phyloP scores from a whole-genome alignment of 1,140 invertebrate genomes.

The Neotoxoptera formosana region DNA sequence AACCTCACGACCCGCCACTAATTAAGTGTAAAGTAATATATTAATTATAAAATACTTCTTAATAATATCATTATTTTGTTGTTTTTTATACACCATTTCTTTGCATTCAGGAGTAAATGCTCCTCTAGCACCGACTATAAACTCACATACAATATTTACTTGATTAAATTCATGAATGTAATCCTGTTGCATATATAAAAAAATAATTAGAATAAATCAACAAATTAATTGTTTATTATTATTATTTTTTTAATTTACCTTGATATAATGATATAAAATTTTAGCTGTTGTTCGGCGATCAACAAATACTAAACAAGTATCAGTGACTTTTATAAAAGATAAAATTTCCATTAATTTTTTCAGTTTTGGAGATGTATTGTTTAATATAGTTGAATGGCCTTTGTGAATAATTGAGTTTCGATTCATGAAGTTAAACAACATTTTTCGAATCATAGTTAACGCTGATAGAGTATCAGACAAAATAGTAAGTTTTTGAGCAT shows the following conservation, averaged over 20 bases:
- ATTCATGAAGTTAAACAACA: conserved; percentile 63
- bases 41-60: conserved; percentile 63
- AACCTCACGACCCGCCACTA: no score
- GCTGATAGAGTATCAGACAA: conserved; percentile 15
- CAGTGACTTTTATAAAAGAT: conserved; percentile 64
- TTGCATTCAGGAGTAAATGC: conserved; percentile 67
- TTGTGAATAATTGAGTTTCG: not conserved
- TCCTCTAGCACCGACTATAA: conserved; percentile 73
- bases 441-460: conserved; percentile 62
- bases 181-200: conserved; percentile 1
- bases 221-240: not conserved
- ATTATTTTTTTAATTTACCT: conserved; percentile 64
- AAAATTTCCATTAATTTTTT: conserved; percentile 68
- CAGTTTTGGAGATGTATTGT: conserved; percentile 69
- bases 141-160: conserved; percentile 72
- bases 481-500: not conserved
- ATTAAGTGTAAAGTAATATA: not conserved
- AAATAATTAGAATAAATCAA: not conserved
- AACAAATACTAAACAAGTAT: conserved; percentile 77
- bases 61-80: conserved; percentile 71
- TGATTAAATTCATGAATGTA: conserved; percentile 63
- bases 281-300: conserved; percentile 79
- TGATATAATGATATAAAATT: conserved; percentile 77
- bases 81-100: conserved; percentile 67
- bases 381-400: conserved; percentile 63